Evolutionary conservation across 2,113 vertebrate species (phyloP), one percentile per base, ranked within the genome.

Genomic region (Xenotilapia caudafasciata): DNA sequence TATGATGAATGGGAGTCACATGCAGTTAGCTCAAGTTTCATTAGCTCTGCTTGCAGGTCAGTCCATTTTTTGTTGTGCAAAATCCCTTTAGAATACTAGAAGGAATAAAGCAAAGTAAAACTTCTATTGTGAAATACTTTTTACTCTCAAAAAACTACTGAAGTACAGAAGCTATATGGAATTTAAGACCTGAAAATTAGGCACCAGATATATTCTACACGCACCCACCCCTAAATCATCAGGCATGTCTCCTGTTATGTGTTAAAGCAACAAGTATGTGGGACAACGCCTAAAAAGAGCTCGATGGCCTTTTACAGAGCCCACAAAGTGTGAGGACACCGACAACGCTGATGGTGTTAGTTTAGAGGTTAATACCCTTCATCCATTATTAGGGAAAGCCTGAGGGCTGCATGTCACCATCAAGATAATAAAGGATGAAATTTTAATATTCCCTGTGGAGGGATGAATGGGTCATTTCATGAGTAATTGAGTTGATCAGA

Each of bases 291-390:
- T 40, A 23, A 40, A 70, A 15, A 70, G 19, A 70, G 14, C 40
- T 26, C 3, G 6, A 26, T 47, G 40, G 68, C 58, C 15, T 62
- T 60, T 62, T 42, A 14, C 35, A 23, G 19, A 38, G 19, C 38
- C 21, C 21, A 7, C 40, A 73, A 49, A 77, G 47, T 35, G 45
- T 0, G 47, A 53, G 47, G 31, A 54, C 31, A 35, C 31, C 15
- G 13, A 12, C 55, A 68, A 49, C 53, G 9, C 13, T 77, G 33
- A 86, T 58, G 12, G 38, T 79, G 77, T 58, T 13, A 42, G 33
- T 88, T 83, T 33, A 31, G 45, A 87, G 45, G 51, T 73, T 90
- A 79, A 86, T 33, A 23, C 42, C 54, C 45, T 70, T 79, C 62
- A 60, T 86, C 83, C 62, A 83, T 80, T 83, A 83, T 12, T 33